Evolutionary conservation across 2,888 invertebrate genomes (phyloP).

Genomic region (Holacanthella duospinosa): DNA sequence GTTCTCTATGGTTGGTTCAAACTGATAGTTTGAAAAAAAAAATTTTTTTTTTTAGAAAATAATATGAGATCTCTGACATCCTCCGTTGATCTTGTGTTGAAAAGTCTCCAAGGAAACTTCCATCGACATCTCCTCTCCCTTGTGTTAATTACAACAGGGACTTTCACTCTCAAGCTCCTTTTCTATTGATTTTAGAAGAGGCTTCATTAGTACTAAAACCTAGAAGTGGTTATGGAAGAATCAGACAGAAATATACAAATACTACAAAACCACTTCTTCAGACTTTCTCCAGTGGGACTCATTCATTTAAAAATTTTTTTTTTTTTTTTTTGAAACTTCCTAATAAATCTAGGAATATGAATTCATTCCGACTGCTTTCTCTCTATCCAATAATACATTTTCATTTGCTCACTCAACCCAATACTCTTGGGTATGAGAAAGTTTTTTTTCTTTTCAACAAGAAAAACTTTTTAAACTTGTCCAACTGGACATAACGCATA

Average conservation of each 20-base stretch:
- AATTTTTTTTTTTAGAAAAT: too few species aligned
- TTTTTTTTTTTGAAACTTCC: neutral
- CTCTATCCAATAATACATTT: neutral
- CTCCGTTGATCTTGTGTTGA: neutral
- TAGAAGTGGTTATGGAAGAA: neutral
- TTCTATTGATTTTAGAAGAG: conserved; percentile 5
- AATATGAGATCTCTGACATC: conserved; percentile 4
- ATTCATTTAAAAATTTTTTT: neutral
- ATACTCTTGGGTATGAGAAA: neutral
- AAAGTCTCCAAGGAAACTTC: conserved; percentile 1
- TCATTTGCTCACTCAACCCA: conserved; percentile 1
- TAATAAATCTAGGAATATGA: too few species aligned
- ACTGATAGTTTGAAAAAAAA: too few species aligned
- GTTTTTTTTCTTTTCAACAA: neutral
- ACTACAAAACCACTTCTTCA: neutral
- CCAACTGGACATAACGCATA: conserved; percentile 1
- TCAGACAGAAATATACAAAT: neutral
- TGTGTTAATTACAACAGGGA: conserved; percentile 5
- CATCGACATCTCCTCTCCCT: neutral
- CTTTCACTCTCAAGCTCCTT: neutral
- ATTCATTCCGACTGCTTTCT: neutral
- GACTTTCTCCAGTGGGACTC: neutral
- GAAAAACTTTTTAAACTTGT: neutral
- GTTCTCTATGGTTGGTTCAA: neutral
- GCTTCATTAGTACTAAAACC: neutral